Conservation (phyloP, 2,797 vertebrate genomes). For the Kryptopterus vitreolus region DNA sequence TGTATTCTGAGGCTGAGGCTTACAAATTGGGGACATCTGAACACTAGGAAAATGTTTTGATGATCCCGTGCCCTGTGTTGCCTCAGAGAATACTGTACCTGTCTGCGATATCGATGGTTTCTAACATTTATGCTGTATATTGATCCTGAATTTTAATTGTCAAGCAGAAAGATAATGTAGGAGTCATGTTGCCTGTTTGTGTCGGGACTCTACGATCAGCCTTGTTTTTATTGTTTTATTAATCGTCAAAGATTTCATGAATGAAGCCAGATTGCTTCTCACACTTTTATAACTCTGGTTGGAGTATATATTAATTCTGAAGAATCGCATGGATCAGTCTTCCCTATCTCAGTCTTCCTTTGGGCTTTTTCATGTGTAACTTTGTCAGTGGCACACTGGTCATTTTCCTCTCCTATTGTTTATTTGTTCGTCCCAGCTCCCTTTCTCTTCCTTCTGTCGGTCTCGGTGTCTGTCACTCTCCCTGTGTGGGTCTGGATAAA, state of each 20-base stretch:
- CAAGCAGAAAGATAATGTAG: not conserved
- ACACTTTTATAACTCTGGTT: not conserved
- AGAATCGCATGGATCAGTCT: not conserved
- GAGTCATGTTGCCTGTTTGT: not conserved
- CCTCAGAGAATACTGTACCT: not conserved
- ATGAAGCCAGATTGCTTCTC: not conserved
- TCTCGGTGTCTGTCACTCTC: not conserved
- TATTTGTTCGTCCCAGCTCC: not conserved
- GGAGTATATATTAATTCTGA: not conserved
- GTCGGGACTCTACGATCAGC: not conserved
- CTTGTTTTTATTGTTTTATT: not conserved
- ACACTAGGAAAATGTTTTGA: not conserved
- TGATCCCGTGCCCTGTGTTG: not conserved
- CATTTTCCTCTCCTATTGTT: slow-evolving; percentile 17
- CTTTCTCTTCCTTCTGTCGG: not conserved
- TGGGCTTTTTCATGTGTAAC: not conserved
- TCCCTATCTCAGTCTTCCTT: not conserved
- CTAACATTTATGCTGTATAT: not conserved
- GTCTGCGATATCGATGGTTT: not conserved
- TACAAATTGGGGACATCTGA: not conserved
- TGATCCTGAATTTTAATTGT: not conserved
- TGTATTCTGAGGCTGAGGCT: not conserved
- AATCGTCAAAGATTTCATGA: not conserved
- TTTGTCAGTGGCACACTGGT: not conserved
- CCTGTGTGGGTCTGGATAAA: slow-evolving; percentile 16